Conservation (phyloP, 2,888 invertebrate species). For the Trissoscelio sp. region DNA sequence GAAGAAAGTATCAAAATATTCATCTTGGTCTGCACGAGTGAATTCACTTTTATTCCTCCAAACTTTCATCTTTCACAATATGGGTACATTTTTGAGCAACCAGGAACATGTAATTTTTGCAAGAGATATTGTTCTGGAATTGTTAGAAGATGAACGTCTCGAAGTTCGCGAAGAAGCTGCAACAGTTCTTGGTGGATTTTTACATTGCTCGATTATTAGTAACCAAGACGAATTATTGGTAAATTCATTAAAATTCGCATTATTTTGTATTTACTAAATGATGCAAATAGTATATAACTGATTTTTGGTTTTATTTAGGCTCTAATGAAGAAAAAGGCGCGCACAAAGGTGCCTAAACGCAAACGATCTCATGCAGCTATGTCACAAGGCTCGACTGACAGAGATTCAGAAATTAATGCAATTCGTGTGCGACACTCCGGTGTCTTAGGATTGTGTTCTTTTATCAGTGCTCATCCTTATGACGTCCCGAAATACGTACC, state of each 20-base stretch:
- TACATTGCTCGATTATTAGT: conserved; percentile 92
- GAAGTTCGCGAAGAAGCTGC: conserved; percentile 94
- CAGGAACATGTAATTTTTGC: conserved; percentile 85
- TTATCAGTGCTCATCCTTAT: conserved; percentile 94
- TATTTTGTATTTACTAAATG: background rate
- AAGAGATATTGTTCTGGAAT: conserved; percentile 87
- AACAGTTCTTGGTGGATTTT: conserved; percentile 91
- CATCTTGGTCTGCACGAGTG: conserved; percentile 89
- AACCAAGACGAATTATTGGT: conserved; percentile 86
- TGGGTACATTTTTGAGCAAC: conserved; percentile 86
- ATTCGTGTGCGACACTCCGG: conserved; percentile 90
- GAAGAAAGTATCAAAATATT: conserved; percentile 82
- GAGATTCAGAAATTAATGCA: conserved; percentile 73
- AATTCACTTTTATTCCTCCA: conserved; percentile 88
- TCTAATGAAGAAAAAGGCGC: conserved; percentile 85
- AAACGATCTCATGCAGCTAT: conserved; percentile 67
- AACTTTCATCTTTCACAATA: conserved; percentile 89
- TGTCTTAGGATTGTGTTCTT: conserved; percentile 94
- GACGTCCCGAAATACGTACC: conserved; percentile 91
- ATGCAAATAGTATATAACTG: background rate
- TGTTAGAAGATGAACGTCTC: conserved; percentile 89
- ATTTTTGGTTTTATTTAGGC: conserved; percentile 80
- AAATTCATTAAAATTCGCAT: background rate
- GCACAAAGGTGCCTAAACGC: conserved; percentile 81
- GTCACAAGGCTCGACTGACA: conserved; percentile 23